Base-by-base conservation (phyloP, 2,888 invertebrate species). In the Scaptomyza flava region DNA sequence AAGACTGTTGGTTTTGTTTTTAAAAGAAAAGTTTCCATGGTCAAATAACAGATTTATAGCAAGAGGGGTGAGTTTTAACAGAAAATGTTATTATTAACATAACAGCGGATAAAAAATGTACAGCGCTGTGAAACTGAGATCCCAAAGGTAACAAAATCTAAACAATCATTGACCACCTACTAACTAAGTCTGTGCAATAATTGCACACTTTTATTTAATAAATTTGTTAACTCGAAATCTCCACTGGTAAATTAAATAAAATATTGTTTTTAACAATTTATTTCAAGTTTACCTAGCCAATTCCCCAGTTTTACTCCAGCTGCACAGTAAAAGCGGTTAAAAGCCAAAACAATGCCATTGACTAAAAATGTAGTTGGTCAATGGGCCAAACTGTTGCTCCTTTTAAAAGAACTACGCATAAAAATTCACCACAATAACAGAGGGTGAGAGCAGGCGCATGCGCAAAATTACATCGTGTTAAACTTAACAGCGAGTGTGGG, bases 351-450 rank as follows among this genome's bases (percentile, higher is more conserved):
- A 46, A 45, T 20, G 46, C 70, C 17, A 17, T 17, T 17, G 17
- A 17, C 17, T 17, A 17, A 17, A 1, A 17, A n/a, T n/a, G n/a
- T n/a, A n/a, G n/a, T n/a, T n/a, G n/a, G n/a, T n/a, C n/a, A n/a
- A 17, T 17, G 17, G 17, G 17, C 17, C 81, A 85, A 82, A 87
- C 81, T 87, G 87, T 82, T 82, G 81, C 81, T 72, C 69, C 65
- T 57, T 23, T 72, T 51, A 65, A 36, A 62, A 68, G 57, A 5
- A 42, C 33, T 8, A 38, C n/a, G 17, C 2, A 8, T 9, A 7
- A 3, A 50, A 45, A 58, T 14, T 66, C 79, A 78, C 78, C 76
- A 53, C 52, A 12, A 36, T 67, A 68, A 56, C 68, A 79, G 63
- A 9, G 12, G 12, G 20, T 14, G 66, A 73, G 77, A 60, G 77